Evolutionary conservation across 2,113 vertebrate genomes (phyloP).

Genomic region (Capra hircus): DNA sequence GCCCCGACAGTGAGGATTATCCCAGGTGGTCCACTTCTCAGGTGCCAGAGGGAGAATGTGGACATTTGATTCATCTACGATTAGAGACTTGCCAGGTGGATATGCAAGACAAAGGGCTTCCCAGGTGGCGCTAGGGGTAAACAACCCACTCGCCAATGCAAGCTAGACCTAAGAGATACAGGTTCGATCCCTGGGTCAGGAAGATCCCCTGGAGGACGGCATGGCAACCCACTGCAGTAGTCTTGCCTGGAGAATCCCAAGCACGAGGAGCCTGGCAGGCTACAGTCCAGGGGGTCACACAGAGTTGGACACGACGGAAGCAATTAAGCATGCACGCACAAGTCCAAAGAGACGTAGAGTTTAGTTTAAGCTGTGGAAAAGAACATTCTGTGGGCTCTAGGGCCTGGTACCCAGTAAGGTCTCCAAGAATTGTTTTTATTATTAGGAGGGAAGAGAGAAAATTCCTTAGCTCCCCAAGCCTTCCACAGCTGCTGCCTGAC

Average conservation of each 20-base stretch:
- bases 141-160: background rate
- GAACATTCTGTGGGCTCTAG: background rate
- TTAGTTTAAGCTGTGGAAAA: background rate
- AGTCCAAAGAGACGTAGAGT: background rate
- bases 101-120: background rate
- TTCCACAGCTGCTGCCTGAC: accelerated
- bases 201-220: background rate
- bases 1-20: background rate
- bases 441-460: background rate
- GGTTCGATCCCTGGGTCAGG: background rate
- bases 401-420: background rate
- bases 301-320: background rate
- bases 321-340: background rate
- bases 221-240: background rate
- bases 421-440: background rate
- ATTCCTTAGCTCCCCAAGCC: background rate
- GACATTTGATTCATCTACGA: background rate
- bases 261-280: background rate
- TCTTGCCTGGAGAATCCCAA: background rate
- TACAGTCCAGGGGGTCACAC: background rate
- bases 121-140: background rate
- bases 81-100: background rate
- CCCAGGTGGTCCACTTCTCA: background rate
- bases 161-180: background rate
- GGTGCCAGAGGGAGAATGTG: background rate